Evolutionary conservation across 2,113 vertebrate genomes (phyloP).

Genomic region (Noturus placidus): DNA sequence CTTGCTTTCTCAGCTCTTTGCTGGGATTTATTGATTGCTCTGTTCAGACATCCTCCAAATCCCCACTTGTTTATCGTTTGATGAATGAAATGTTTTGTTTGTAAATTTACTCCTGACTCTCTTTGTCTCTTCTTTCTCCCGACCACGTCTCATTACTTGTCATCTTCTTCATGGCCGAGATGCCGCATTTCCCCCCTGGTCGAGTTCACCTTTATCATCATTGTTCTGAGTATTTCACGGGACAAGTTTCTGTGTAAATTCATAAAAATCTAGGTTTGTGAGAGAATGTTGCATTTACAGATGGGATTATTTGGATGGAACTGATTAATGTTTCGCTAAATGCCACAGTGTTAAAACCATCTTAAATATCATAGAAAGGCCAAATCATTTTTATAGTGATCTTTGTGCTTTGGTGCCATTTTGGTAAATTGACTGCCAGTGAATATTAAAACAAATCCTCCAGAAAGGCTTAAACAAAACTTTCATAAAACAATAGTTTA

Average conservation of each 20-base stretch:
- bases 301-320: not conserved
- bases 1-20: constrained; percentile 19
- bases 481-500: not conserved
- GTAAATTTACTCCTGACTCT: constrained; percentile 58
- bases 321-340: not conserved
- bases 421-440: constrained; percentile 15
- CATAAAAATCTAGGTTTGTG: not conserved
- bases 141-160: not conserved
- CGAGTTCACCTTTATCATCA: not conserved
- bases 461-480: not conserved
- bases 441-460: constrained; percentile 1
- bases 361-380: constrained; percentile 24
- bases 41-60: constrained; percentile 33
- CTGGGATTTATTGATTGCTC: constrained; percentile 48
- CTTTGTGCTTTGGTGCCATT: constrained; percentile 7
- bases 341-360: constrained; percentile 23
- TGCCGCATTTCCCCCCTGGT: not conserved
- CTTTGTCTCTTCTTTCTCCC: constrained; percentile 47
- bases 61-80: constrained; percentile 45
- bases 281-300: constrained; percentile 2
- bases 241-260: not conserved
- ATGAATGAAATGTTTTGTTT: constrained; percentile 46
- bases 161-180: not conserved
- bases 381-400: constrained; percentile 16
- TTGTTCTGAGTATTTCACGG: not conserved